Evolutionary conservation across 2,797 vertebrate genomes (phyloP), one percentile per base, ranked within the genome.

Genomic region (Myotis vivesi): DNA sequence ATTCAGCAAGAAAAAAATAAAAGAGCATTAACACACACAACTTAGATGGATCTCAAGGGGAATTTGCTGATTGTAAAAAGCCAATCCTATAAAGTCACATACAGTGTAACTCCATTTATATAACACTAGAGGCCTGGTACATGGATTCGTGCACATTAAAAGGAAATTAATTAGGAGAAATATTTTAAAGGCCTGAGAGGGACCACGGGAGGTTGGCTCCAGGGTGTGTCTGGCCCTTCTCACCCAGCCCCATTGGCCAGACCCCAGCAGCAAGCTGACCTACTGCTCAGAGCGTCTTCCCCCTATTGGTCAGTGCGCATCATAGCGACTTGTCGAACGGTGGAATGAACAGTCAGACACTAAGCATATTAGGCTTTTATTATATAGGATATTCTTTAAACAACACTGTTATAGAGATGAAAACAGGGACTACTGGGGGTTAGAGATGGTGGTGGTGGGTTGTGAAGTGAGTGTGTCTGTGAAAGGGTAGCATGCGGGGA

Each of bases 1-100:
- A 28, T 8, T 88, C 57, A 90, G 55, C 51, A 94, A 10, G 53
- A n/a, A 66, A 91, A 87, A 80, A 19, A 79, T 33, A 87, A 59
- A 28, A 59, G 25, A 12, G 71, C 49, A 44, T 33, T 66, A 33
- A 46, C 33, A 49, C 7, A 49, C 1, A 8, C 11, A 59, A 13
- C 51, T 73, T 62, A 7, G 69, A 72, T 71, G n/a, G 22, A 33
- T 75, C 23, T 82, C 19, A 10, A 10, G 0, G 41, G n/a, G 7
- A 19, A 88, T 89, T 62, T 38, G 38, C 33, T 51, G 76, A 30
- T 30, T 77, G 6, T 73, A 79, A 81, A 92, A 69, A 69, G 46
- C 44, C 66, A 51, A 28, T 36, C 38, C 46, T 30, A 20, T 81
- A 38, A 79, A 44, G 11, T 75, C 20, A n/a, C 8, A 10, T 36